Percentiles rank a stretch among this genome's conserved stretches.
phyloP scores from a whole-genome alignment of 2,888 invertebrate genomes.

The Sinopyrophorus schimmeli region DNA sequence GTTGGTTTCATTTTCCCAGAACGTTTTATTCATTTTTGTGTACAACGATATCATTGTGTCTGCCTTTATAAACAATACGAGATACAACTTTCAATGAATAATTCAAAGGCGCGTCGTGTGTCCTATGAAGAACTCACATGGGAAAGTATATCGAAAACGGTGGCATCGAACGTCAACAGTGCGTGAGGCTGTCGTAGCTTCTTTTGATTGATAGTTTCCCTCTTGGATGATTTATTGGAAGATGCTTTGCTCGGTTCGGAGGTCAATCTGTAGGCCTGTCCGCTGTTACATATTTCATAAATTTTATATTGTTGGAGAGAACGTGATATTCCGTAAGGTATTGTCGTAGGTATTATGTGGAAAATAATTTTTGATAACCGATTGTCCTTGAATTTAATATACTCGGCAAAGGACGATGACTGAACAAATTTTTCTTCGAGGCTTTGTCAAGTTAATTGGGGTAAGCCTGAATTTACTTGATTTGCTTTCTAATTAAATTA shows the following conservation, averaged over 20 bases:
- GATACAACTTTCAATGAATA: conserved; percentile 13
- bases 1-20: no score
- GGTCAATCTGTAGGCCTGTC: conserved; percentile 38
- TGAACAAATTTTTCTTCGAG: no score
- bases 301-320: conserved; percentile 32
- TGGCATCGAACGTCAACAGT: conserved; percentile 18
- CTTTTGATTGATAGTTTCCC: conserved; percentile 39
- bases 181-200: conserved; percentile 29
- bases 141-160: conserved; percentile 17
- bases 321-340: conserved; percentile 20
- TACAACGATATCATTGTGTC: conserved; percentile 3
- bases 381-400: no score
- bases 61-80: conserved; percentile 12
- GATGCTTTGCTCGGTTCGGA: conserved; percentile 37
- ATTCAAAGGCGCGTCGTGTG: conserved; percentile 13
- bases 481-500: no score
- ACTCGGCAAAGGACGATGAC: no score
- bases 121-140: conserved; percentile 14
- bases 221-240: conserved; percentile 39
- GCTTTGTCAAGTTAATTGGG: no score
- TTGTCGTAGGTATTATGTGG: conserved; percentile 8
- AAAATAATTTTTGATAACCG: no score
- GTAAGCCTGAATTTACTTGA: no score
- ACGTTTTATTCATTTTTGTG: no score
- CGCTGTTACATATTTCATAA: conserved; percentile 36